A percentile compares a stretch with the other conserved stretches of the same genome.
These are phyloP conservation scores for Bungarus multicinctus DNA, from an alignment of 2,113 vertebrate genomes.

Conservation along the genomic window DNA sequence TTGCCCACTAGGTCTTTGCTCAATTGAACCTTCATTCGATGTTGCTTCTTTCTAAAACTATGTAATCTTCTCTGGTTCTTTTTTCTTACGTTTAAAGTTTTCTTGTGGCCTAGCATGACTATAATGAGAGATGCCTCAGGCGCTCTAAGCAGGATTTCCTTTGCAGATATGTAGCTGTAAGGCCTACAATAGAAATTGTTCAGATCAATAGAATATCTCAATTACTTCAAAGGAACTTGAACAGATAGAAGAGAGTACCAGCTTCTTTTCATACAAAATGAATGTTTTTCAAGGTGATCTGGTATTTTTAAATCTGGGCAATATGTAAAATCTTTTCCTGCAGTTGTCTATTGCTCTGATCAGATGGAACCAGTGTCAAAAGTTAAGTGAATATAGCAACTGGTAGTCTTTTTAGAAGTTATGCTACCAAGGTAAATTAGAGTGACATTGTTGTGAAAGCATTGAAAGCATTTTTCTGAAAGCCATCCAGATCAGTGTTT, in stretches of 20 bases:
- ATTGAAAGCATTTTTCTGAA: background rate
- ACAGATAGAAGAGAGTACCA: slow-evolving; percentile 10
- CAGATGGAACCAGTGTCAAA: background rate
- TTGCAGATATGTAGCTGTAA: slow-evolving; percentile 8
- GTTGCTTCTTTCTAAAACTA: background rate
- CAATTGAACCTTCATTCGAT: background rate
- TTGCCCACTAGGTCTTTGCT: background rate
- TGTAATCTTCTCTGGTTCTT: background rate
- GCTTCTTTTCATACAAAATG: background rate
- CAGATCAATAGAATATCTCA: slow-evolving; percentile 21
- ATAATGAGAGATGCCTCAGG: slow-evolving; percentile 6
- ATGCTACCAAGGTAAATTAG: background rate
- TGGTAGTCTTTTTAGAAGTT: background rate
- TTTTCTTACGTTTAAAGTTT: background rate
- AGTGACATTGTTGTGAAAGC: background rate
- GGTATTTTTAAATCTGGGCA: background rate
- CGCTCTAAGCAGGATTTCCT: background rate
- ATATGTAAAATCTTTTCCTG: background rate
- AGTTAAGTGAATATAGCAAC: background rate
- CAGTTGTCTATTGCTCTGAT: background rate
- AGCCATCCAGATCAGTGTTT: background rate
- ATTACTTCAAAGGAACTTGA: slow-evolving; percentile 2
- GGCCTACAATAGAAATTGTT: slow-evolving; percentile 1
- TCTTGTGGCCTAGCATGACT: background rate
- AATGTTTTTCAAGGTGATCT: background rate